Base-by-base conservation (phyloP, 2,888 invertebrate species). In the Helleia helle region DNA sequence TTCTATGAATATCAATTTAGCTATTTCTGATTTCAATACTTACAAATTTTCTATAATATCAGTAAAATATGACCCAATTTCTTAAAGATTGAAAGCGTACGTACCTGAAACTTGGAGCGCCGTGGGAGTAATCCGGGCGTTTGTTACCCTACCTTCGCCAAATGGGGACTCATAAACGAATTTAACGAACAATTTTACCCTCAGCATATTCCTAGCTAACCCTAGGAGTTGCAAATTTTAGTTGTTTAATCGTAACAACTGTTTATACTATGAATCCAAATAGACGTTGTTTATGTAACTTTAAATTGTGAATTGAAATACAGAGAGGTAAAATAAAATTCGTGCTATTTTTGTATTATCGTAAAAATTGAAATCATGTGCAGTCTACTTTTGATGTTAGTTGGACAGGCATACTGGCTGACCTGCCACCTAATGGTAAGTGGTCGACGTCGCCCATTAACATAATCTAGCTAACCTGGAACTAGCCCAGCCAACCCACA, bases 101-200 rank as follows among this genome's bases (percentile, higher is more conserved):
- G 62, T 67, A 70, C 71, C 66, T 61, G 66, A 65, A 65, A 67
- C 65, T 66, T 60, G 54, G 57, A 55, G 63, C 69, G 66, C 58
- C 79, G 46, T 49, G 80, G 75, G 81, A 77, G 60, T 76, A 65
- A 77, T 81, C 63, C 72, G 55, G 62, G 54, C 65, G 61, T 67
- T 69, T 67, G 67, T 61, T 65, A 66, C 70, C 60, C 60, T 52
- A 58, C 52, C 54, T 37, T 27, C 52, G n/a, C n/a, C 55, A 55
- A 65, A 58, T 59, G 58, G 67, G 65, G 62, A 58, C n/a, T 65
- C 60, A 74, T 74, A 75, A 79, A 75, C 68, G 74, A 76, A 80
- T 81, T 79, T 74, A 69, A 69, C 60, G 64, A 69, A 72, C 74
- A 79, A 75, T 80, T 80, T 76, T 65, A 79, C 75, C 74, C 71